Evolutionary conservation across 64 coral and sea anemone species (phyloP).

Genomic region (Trachythela sp.): DNA sequence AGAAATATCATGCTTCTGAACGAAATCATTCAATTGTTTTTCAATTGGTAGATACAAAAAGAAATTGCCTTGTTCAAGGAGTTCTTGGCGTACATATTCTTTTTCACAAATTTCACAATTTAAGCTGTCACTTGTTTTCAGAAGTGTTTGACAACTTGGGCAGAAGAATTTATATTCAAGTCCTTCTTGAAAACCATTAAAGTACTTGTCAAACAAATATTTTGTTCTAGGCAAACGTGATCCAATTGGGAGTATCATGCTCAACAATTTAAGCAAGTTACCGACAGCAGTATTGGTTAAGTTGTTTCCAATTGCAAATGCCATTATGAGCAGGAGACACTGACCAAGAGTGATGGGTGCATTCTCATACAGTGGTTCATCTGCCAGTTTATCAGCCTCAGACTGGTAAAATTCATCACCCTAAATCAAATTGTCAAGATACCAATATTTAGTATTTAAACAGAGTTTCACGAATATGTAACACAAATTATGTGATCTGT

Average conservation of each 20-base stretch:
- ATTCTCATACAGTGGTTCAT: background rate
- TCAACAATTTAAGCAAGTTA: conserved; percentile 5
- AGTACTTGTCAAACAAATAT: conserved; percentile 5
- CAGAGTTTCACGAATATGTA: too few species aligned
- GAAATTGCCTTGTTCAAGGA: background rate
- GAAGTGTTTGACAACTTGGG: background rate
- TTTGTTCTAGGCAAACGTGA: background rate
- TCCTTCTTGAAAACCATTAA: background rate
- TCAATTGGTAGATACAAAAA: conserved; percentile 16
- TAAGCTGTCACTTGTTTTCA: background rate
- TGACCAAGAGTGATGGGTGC: conserved; percentile 3
- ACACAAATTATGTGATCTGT: too few species aligned
- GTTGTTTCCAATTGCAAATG: background rate
- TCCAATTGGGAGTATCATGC: conserved; percentile 3
- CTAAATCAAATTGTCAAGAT: background rate
- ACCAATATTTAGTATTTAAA: background rate
- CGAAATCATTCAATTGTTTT: background rate
- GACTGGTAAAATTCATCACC: background rate
- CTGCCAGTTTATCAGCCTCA: background rate
- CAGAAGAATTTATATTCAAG: conserved; percentile 20
- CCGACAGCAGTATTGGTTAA: background rate
- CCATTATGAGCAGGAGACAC: background rate
- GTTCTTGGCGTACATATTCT: background rate
- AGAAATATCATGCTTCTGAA: background rate
- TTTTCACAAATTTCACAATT: background rate